These are phyloP conservation scores for Athalia cordata DNA, from an alignment of 2,888 invertebrate species.

Conservation along the genomic window DNA sequence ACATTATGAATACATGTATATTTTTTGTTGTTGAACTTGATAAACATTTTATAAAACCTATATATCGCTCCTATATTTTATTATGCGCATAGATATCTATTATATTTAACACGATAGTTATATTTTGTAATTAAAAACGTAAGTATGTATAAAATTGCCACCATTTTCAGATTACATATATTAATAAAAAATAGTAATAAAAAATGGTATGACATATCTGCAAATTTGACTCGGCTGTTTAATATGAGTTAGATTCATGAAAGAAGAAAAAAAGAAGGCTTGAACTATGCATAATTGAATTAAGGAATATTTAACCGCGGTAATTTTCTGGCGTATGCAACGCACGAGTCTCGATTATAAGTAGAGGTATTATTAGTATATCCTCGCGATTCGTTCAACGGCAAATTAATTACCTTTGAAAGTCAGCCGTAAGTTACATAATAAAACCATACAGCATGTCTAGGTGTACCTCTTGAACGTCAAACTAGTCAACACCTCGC, in stretches of 20 bases:
- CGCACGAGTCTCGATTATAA: constrained; percentile 7
- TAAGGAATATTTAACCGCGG: constrained; percentile 6
- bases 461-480: constrained; percentile 11
- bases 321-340: background rate
- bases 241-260: background rate
- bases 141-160: too few relatives aligned
- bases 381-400: constrained; percentile 21
- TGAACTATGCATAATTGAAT: constrained; percentile 20
- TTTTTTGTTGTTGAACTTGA: too few relatives aligned
- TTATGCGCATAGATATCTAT: too few relatives aligned
- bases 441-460: background rate
- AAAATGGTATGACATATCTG: too few relatives aligned
- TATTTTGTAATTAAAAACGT: too few relatives aligned
- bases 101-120: too few relatives aligned
- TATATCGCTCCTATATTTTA: too few relatives aligned
- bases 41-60: too few relatives aligned
- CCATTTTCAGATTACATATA: too few relatives aligned
- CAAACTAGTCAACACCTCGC: constrained; percentile 41
- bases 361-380: background rate
- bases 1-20: too few relatives aligned
- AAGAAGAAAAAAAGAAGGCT: background rate
- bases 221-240: background rate
- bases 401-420: constrained; percentile 35
- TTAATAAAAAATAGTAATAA: too few relatives aligned
- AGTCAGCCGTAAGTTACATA: constrained; percentile 26